phyloP scores from a whole-genome alignment of 2,888 invertebrate genomes.

The Caradrina kadenii region DNA sequence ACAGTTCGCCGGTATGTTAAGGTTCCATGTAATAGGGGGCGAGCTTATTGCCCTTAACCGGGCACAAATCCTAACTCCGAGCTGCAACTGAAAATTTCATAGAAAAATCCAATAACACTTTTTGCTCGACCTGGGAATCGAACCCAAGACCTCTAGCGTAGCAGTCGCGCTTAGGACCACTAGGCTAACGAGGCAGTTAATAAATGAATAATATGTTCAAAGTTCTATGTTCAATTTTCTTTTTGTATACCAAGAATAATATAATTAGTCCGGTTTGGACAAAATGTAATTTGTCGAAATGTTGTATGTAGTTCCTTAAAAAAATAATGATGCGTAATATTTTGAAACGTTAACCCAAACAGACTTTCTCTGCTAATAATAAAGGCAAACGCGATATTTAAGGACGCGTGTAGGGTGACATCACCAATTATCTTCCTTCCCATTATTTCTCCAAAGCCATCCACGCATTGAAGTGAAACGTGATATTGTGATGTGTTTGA shows the following conservation, averaged over 20 bases:
- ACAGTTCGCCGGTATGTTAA: too few relatives aligned
- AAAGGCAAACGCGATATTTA: conserved; percentile 58
- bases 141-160: too few relatives aligned
- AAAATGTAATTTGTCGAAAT: conserved; percentile 20
- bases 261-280: conserved; percentile 15
- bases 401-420: conserved; percentile 55
- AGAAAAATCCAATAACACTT: too few relatives aligned
- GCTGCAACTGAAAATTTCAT: too few relatives aligned
- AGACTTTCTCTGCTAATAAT: conserved; percentile 62
- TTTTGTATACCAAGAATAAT: conserved; percentile 6
- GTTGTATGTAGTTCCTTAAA: neutral
- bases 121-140: too few relatives aligned
- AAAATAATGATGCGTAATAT: conserved; percentile 50
- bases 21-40: too few relatives aligned
- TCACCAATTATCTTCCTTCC: conserved; percentile 37
- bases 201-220: too few relatives aligned
- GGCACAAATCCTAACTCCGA: too few relatives aligned
- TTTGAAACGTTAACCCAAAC: conserved; percentile 41
- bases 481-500: conserved; percentile 30
- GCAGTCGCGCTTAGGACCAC: too few relatives aligned
- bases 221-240: neutral
- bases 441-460: conserved; percentile 44
- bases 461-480: conserved; percentile 42
- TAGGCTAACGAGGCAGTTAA: too few relatives aligned
- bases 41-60: too few relatives aligned